phyloP scores from a whole-genome alignment of 2,113 vertebrate species.

The Limanda limanda region DNA sequence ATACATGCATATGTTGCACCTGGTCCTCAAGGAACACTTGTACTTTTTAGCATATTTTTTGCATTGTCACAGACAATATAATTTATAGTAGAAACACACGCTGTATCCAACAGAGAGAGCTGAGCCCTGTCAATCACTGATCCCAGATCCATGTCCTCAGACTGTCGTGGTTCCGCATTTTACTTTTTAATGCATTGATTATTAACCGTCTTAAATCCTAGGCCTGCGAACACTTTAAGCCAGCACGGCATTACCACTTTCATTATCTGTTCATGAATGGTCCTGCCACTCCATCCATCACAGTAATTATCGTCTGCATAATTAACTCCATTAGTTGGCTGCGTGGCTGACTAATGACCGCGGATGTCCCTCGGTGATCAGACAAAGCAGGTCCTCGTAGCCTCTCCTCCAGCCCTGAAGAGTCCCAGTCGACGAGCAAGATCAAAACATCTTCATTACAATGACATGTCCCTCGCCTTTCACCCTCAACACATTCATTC shows the following conservation, averaged over 20 bases:
- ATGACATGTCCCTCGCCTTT: not conserved
- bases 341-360: slow-evolving; percentile 11
- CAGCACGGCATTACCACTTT: slow-evolving; percentile 17
- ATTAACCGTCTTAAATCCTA: not conserved
- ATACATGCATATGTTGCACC: not conserved
- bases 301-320: slow-evolving; percentile 53
- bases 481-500: not conserved
- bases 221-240: not conserved
- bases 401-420: slow-evolving; percentile 1
- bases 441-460: slow-evolving; percentile 30
- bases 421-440: slow-evolving; percentile 8
- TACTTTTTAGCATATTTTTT: not conserved
- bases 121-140: not conserved
- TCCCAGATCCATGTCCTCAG: too few relatives aligned
- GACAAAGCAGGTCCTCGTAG: slow-evolving; percentile 24
- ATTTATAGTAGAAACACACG: not conserved
- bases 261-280: slow-evolving; percentile 24
- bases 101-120: not conserved
- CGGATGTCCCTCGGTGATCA: not conserved
- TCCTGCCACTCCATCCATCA: slow-evolving; percentile 37
- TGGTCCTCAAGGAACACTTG: not conserved
- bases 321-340: slow-evolving; percentile 47
- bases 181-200: not conserved
- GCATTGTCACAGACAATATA: not conserved
- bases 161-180: too few relatives aligned